Evolutionary conservation across 2,888 invertebrate species (phyloP).

Genomic region (Hirtodrosophila trivittata): DNA sequence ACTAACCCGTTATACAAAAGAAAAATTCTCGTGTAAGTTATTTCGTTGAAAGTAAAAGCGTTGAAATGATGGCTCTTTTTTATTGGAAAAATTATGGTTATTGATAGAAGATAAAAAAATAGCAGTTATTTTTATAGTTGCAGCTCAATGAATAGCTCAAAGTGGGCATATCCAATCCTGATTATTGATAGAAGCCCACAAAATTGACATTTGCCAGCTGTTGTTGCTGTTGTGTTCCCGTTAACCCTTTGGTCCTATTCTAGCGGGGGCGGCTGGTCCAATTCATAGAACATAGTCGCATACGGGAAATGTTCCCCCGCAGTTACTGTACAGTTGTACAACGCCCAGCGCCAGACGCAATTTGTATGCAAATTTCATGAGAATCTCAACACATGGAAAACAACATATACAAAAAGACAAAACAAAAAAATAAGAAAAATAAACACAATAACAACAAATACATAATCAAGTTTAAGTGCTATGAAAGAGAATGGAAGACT

Average conservation of each 20-base stretch:
- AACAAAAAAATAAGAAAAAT: constrained; percentile 21
- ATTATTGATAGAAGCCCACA: constrained; percentile 62
- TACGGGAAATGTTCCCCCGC: constrained; percentile 15
- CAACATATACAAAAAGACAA: constrained; percentile 28
- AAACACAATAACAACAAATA: constrained; percentile 35
- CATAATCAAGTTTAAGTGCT: constrained; percentile 11
- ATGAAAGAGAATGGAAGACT: not conserved
- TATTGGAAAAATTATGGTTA: not conserved
- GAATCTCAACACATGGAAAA: constrained; percentile 80
- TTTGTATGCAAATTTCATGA: constrained; percentile 83
- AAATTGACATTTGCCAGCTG: constrained; percentile 65
- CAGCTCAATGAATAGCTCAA: constrained; percentile 10
- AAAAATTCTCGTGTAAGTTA: no score
- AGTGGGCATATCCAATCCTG: constrained; percentile 27
- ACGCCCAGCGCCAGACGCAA: constrained; percentile 76
- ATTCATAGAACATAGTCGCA: constrained; percentile 13
- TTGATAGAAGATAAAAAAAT: constrained; percentile 4
- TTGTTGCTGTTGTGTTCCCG: constrained; percentile 33
- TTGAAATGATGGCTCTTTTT: no score
- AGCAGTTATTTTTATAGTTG: constrained; percentile 19
- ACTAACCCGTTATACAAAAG: no score
- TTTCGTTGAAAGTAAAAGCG: no score
- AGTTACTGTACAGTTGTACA: constrained; percentile 40
- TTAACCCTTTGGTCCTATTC: constrained; percentile 43
- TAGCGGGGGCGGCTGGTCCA: constrained; percentile 10